Evolutionary conservation across 2,797 vertebrate species (phyloP), one percentile per base, ranked within the genome.

Genomic region (Epinephelus malabaricus): DNA sequence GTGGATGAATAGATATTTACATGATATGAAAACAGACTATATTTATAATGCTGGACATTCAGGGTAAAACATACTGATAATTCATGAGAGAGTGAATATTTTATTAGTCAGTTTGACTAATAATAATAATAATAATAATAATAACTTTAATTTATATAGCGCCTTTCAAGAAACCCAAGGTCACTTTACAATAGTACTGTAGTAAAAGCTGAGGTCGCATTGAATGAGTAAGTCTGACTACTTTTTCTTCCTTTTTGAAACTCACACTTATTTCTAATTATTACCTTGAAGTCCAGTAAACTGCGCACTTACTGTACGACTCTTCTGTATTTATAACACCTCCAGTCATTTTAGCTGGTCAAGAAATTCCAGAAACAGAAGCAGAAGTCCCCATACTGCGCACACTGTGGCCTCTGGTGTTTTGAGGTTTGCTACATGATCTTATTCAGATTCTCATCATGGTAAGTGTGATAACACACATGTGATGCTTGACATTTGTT

Each of bases 321-420:
- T 51, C 5, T 14, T 2, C 5, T 3, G 23, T 12, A 46, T 4
- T 6, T 9, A 1, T 18, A 25, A 11, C 14, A 67, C 4, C 2
- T 62, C 40, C 67, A 56, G 70, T n/a, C 46, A 75, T 47, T 18
- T 46, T 1, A 64, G 68, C 30, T 12, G 30, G 10, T 21, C 23
- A 76, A n/a, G 27, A 79, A 82, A 67, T 17, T 7, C 34, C 76
- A 68, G 64, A 5, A 45, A 13, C 13, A 21, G 27, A 74, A 45
- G 58, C 43, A 82, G 63, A 79, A 85, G 78, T 86, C 12, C 40
- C 14, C 23, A 0, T 4, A 0, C 1, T 7, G 14, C 1, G 2
- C 5, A 13, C 6, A 13, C 1, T 6, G 7, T 38, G 49, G 13
- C 4, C 1, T 6, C 19, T 61, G 8, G 12, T 15, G 21, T 13